Evolutionary conservation across 1,140 invertebrate species (phyloP), one percentile per base, ranked within the genome.

Genomic region (Atta texana): DNA sequence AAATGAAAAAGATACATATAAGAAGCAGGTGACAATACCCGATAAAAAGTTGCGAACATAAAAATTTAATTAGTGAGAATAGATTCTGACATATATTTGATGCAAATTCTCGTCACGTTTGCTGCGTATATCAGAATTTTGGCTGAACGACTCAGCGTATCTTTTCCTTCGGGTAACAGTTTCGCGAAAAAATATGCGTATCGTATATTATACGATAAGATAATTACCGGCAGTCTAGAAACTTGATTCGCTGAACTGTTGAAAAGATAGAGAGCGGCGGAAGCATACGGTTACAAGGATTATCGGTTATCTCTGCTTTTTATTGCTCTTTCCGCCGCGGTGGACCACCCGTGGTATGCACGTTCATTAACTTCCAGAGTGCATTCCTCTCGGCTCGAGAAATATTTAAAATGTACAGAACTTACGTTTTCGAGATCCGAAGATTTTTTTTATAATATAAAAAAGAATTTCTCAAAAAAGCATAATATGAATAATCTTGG

Each of bases 321-420:
- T 82, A 59, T 59, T 44, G 10, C 53, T 21, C 49, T 68, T 28
- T 68, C 16, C 63, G 10, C 44, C 4, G n/a, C 2, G 53, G 6
- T 74, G 80, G 80, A 61, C 68, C 80, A 74, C 24, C 55, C 68
- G 34, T 74, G 68, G 18, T 82, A 82, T 74, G 68, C 39, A n/a
- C 39, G 68, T 44, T 74, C 55, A 82, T 82, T 74, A 82, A 31
- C 39, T 21, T 18, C 1, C 61, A 18, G 24, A 28, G 53, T n/a
- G 61, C 76, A 53, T 78, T 49, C 31, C 24, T 71, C 34, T n/a
- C 53, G 21, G 59, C 53, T 31, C 12, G 14, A 44, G 4, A 6
- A 61, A 39, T 18, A 59, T 49, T 28, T 12, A 31, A 53, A 28
- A 72, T 4, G 44, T 18, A 49, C 10, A 51, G 61, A 31, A 21